These are phyloP conservation scores for Tor tambroides DNA, from an alignment of 2,113 vertebrate genomes.

Conservation along the genomic window DNA sequence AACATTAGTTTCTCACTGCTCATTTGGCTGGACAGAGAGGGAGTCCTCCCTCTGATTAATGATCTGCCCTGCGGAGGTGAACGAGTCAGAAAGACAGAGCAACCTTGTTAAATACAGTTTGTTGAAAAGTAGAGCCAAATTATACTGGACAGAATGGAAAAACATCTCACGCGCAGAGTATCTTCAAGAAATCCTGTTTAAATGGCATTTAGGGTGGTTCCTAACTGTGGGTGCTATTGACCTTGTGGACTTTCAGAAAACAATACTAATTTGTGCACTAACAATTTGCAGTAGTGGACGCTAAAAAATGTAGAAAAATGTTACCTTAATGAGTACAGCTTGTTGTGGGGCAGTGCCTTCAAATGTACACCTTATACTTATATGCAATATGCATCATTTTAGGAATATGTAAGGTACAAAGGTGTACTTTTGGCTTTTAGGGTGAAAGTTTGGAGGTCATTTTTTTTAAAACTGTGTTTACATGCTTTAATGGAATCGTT, in stretches of 20 bases:
- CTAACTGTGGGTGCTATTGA: not conserved
- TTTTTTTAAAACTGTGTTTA: no score
- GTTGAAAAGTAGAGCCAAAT: not conserved
- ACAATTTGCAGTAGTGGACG: not conserved
- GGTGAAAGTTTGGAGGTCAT: no score
- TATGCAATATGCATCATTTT: not conserved
- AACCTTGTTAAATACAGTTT: conserved; percentile 13
- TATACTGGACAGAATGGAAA: not conserved
- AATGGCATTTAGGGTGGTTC: not conserved
- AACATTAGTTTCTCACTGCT: conserved; percentile 50
- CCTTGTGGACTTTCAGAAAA: not conserved
- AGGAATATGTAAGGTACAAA: not conserved
- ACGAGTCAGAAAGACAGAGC: not conserved
- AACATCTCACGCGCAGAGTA: not conserved
- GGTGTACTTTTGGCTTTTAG: not conserved
- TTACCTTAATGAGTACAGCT: not conserved
- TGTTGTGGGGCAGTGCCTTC: not conserved
- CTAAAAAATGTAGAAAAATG: not conserved
- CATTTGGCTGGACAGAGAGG: conserved; percentile 37
- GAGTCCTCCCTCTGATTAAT: conserved; percentile 50
- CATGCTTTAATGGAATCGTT: no score
- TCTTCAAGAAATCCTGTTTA: not conserved
- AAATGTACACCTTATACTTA: not conserved
- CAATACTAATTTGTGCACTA: not conserved
- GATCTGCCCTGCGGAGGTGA: conserved; percentile 37